Base-by-base conservation (phyloP, 2,888 invertebrate species). In the Drosophila meridionalis region DNA sequence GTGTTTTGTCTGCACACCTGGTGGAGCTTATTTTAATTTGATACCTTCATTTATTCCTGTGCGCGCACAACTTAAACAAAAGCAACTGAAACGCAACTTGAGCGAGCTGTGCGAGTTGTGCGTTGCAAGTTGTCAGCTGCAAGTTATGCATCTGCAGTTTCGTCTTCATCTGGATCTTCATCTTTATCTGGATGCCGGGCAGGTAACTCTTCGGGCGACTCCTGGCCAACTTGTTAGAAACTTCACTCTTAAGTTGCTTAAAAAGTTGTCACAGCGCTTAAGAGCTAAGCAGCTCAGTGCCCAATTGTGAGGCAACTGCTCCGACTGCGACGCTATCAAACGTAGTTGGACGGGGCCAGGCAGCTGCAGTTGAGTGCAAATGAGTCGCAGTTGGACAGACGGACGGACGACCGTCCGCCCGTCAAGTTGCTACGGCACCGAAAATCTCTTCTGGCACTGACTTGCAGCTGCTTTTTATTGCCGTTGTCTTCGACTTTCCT, bases 221-320 rank as follows among this genome's bases (percentile, higher is more conserved):
- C 76, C 57, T 65, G 76, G 55, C 61, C 62, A 75, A 74, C 76
- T 78, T 76, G 55, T 36, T 34, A 9, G 60, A 77, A 85, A 52
- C 84, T 90, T 86, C 80, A 74, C 65, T 76, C 72, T 89, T 87
- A 86, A 87, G 85, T 89, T 87, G 88, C 85, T 86, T 87, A 84
- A 87, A 86, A 86, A 86, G 85, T 89, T 86, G 90, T 85, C 88
- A 87, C 82, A 89, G 87, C 85, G 82, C 90, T 89, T 86, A 86
- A 86, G 80, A 78, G 73, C 80, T 82, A 80, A 80, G 83, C 80
- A 82, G 80, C 80, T 80, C 83, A 80, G 78, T 72, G 78, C 76
- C 80, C 80, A 78, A 78, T 78, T 80, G 67, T 62, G 61, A 71
- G 80, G 40, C 56, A 68, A 53, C 71, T 80, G 45, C 58, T 60